phyloP scores from a whole-genome alignment of 2,797 vertebrate genomes.

The Percopsis omiscomaycus region DNA sequence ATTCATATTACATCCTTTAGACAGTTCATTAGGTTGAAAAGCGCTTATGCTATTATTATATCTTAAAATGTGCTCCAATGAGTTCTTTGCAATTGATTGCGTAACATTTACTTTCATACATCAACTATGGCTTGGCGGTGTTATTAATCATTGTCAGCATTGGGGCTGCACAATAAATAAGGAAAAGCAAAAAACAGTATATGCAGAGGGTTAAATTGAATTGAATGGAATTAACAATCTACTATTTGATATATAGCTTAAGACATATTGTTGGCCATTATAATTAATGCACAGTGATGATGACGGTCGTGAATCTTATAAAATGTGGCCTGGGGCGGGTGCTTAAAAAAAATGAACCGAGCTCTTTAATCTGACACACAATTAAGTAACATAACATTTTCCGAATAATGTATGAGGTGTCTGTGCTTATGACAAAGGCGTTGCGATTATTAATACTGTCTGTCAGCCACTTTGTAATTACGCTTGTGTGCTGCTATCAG shows the following conservation, averaged over 20 bases:
- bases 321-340: not conserved
- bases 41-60: not conserved
- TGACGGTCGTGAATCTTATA: not conserved
- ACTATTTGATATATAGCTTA: slow-evolving; percentile 43
- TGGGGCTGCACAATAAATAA: not conserved
- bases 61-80: no score
- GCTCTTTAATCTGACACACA: slow-evolving; percentile 62
- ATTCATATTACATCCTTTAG: not conserved
- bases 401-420: slow-evolving; percentile 59
- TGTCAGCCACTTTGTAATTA: slow-evolving; percentile 63
- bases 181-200: no score
- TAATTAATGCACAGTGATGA: slow-evolving; percentile 45
- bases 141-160: no score
- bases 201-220: slow-evolving; percentile 20
- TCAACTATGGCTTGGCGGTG: no score
- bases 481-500: slow-evolving; percentile 55
- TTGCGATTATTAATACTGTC: slow-evolving; percentile 67
- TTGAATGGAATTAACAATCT: slow-evolving; percentile 28
- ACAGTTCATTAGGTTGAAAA: not conserved
- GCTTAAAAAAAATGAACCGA: slow-evolving; percentile 23
- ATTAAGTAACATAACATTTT: slow-evolving; percentile 55
- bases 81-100: not conserved
- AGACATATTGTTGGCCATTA: slow-evolving; percentile 24
- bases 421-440: slow-evolving; percentile 59
- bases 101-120: no score